These are phyloP conservation scores for Picus viridis DNA, from an alignment of 2,797 vertebrate genomes.

Conservation along the genomic window DNA sequence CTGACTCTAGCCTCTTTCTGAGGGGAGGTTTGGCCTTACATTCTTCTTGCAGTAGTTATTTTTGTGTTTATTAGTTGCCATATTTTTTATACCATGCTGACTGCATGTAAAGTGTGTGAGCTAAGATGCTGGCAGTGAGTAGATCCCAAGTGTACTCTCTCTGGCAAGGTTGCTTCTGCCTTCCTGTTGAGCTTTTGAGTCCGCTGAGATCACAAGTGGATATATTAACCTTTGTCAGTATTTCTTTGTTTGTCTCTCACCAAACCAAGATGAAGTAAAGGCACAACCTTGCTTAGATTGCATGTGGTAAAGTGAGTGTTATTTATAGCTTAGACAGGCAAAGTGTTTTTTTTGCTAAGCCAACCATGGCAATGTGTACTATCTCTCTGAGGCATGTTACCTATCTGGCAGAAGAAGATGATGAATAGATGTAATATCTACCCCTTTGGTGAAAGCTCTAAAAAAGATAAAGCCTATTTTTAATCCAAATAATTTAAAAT, in stretches of 20 bases:
- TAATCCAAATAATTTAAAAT: background rate
- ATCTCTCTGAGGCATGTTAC: background rate
- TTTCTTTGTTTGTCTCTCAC: background rate
- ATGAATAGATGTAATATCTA: background rate
- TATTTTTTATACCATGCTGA: conserved; percentile 3
- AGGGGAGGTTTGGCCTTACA: background rate
- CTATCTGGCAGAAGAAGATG: background rate
- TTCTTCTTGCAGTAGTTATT: background rate
- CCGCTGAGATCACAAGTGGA: background rate
- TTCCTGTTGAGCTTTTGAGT: background rate
- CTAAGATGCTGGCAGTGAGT: background rate
- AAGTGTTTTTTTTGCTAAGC: conserved; percentile 5
- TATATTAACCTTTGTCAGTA: conserved; percentile 5
- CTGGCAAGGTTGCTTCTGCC: background rate
- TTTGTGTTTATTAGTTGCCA: background rate
- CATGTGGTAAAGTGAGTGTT: background rate
- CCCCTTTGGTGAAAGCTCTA: background rate
- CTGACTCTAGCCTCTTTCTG: background rate
- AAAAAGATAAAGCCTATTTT: background rate
- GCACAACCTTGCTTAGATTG: background rate
- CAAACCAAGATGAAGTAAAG: background rate
- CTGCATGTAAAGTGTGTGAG: conserved; percentile 32
- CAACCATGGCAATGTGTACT: background rate
- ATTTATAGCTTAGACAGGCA: background rate
- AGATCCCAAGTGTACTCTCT: background rate